Evolutionary conservation across 2,797 vertebrate genomes (phyloP).

Genomic region (Enteromius unitaeniatus): DNA sequence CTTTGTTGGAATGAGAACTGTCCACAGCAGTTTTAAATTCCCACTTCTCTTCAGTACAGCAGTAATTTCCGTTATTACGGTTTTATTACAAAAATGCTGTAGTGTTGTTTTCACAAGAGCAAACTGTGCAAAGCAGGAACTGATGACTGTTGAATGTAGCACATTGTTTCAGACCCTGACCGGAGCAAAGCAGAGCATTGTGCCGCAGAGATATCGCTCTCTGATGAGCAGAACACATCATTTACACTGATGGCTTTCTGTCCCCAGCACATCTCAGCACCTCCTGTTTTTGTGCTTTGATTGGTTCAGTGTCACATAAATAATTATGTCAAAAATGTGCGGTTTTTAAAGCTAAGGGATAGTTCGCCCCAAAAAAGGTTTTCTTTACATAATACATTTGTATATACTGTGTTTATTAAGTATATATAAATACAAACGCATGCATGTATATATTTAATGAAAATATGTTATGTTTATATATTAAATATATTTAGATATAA

Average conservation of each 20-base stretch:
- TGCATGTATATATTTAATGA: too few relatives aligned
- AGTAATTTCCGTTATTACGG: constrained; percentile 22
- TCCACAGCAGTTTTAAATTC: constrained; percentile 19
- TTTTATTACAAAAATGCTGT: constrained; percentile 44
- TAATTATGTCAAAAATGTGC: constrained; percentile 25
- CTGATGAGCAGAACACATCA: constrained; percentile 45
- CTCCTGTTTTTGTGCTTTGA: constrained; percentile 26
- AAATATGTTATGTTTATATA: too few relatives aligned
- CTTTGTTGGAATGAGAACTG: constrained; percentile 33
- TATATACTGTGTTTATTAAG: too few relatives aligned
- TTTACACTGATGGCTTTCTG: constrained; percentile 45
- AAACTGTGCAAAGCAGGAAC: constrained; percentile 42
- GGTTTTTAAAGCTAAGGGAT: background rate
- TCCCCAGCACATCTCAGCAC: constrained; percentile 43
- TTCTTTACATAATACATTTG: too few relatives aligned
- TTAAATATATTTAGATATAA: too few relatives aligned
- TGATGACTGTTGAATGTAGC: constrained; percentile 26
- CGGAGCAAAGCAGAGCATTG: constrained; percentile 55
- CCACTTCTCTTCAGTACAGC: constrained; percentile 21
- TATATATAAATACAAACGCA: too few relatives aligned
- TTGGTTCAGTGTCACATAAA: constrained; percentile 25
- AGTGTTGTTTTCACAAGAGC: constrained; percentile 35
- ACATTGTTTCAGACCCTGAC: constrained; percentile 44
- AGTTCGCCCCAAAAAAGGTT: too few relatives aligned
- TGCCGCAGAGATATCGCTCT: constrained; percentile 58